phyloP scores from a whole-genome alignment of 2,797 vertebrate species.

The Anas bahamensis region DNA sequence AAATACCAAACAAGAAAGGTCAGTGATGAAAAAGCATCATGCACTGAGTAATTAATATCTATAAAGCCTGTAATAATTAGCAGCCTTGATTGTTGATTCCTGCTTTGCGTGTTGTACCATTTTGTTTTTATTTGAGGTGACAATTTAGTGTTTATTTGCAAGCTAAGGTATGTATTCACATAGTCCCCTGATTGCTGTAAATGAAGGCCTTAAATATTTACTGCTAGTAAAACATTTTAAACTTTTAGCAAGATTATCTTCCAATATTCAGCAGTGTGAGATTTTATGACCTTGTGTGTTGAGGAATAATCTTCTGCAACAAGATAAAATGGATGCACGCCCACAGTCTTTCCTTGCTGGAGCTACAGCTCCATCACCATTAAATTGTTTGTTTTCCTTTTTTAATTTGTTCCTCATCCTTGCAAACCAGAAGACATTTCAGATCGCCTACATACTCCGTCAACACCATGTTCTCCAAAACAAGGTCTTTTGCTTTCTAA shows the following conservation, averaged over 20 bases:
- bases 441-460: slow-evolving; percentile 40
- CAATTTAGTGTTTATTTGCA: slow-evolving; percentile 8
- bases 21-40: neutral
- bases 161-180: neutral
- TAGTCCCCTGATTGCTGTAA: slow-evolving; percentile 13
- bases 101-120: neutral
- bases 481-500: slow-evolving; percentile 23
- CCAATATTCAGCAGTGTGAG: neutral
- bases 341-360: slow-evolving; percentile 35
- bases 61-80: neutral
- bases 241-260: slow-evolving; percentile 34
- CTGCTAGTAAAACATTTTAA: slow-evolving; percentile 52
- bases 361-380: slow-evolving; percentile 35
- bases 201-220: slow-evolving; percentile 45
- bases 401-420: slow-evolving; percentile 62
- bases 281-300: slow-evolving; percentile 10
- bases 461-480: slow-evolving; percentile 19
- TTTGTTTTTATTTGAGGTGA: neutral
- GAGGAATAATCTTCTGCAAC: slow-evolving; percentile 17
- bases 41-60: neutral
- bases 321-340: slow-evolving; percentile 32
- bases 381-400: slow-evolving; percentile 56
- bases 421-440: slow-evolving; percentile 24
- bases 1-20: neutral
- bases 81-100: neutral